Percentiles rank a stretch among this genome's conserved stretches.
These are phyloP conservation scores for Centrocercus urophasianus DNA, from an alignment of 2,113 vertebrate genomes.

Conservation along the genomic window DNA sequence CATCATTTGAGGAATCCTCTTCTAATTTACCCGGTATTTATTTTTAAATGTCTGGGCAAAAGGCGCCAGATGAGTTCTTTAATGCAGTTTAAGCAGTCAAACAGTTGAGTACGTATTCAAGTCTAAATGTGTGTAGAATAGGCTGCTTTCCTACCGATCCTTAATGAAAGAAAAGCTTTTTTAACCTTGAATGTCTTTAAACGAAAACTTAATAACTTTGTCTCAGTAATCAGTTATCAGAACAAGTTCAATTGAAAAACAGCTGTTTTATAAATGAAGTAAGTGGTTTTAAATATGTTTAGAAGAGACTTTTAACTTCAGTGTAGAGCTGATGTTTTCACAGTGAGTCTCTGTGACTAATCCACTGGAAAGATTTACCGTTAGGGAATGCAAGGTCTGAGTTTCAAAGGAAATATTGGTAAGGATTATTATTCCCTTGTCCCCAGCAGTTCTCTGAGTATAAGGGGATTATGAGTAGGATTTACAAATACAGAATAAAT, in stretches of 20 bases:
- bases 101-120: neutral
- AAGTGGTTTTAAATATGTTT: constrained; percentile 34
- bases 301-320: constrained; percentile 11
- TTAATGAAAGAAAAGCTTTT: constrained; percentile 15
- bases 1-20: neutral
- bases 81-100: neutral
- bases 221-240: neutral
- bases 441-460: constrained; percentile 11
- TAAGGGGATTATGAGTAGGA: neutral
- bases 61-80: neutral
- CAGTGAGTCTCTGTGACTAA: constrained; percentile 56
- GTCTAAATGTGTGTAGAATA: neutral
- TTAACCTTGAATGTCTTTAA: constrained; percentile 19
- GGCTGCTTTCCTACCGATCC: neutral
- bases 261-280: constrained; percentile 23
- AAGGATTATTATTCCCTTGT: constrained; percentile 71
- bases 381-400: constrained; percentile 40
- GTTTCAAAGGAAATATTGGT: constrained; percentile 65
- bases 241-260: neutral
- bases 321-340: neutral
- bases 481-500: constrained; percentile 57
- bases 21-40: neutral
- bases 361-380: constrained; percentile 53
- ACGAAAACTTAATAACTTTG: constrained; percentile 11
- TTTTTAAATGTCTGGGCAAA: neutral